phyloP scores from a whole-genome alignment of 2,888 invertebrate genomes.

The Griposia aprilina region DNA sequence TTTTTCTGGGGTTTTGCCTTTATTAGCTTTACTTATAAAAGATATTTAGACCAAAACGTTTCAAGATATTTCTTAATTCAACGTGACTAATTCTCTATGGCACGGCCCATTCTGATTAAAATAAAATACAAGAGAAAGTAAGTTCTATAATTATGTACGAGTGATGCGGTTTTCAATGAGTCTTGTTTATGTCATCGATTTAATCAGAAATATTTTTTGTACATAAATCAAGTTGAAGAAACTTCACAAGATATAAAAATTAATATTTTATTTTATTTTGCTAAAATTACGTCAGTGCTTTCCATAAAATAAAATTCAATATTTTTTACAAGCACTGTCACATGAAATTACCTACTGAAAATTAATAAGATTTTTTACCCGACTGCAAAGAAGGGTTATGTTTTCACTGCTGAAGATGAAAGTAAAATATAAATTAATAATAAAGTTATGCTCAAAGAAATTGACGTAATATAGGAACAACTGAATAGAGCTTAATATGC shows the following conservation, averaged over 20 bases:
- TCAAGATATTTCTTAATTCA: slow-evolving; percentile 57
- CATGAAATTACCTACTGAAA: neutral
- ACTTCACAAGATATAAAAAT: neutral
- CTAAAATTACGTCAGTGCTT: neutral
- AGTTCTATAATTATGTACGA: neutral
- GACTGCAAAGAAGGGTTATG: neutral
- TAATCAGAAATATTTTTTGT: slow-evolving; percentile 10
- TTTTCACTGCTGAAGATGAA: slow-evolving; percentile 43
- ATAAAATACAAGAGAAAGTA: slow-evolving; percentile 41
- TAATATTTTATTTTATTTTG: neutral
- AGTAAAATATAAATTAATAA: slow-evolving; percentile 59
- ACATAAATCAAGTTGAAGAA: neutral
- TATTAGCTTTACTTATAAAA: slow-evolving; percentile 27
- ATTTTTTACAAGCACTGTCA: neutral
- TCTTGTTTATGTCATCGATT: neutral
- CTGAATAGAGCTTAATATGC: slow-evolving; percentile 80
- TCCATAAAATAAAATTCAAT: neutral
- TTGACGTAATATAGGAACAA: slow-evolving; percentile 86
- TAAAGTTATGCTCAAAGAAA: slow-evolving; percentile 65
- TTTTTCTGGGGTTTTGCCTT: slow-evolving; percentile 17
- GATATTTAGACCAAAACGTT: slow-evolving; percentile 63
- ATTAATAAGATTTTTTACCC: neutral
- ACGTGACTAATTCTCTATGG: slow-evolving; percentile 75
- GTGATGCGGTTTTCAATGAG: slow-evolving; percentile 15
- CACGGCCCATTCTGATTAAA: slow-evolving; percentile 68